Evolutionary conservation across 1,140 invertebrate species (phyloP), one percentile per base, ranked within the genome.

Genomic region (Zaprionus davidi): DNA sequence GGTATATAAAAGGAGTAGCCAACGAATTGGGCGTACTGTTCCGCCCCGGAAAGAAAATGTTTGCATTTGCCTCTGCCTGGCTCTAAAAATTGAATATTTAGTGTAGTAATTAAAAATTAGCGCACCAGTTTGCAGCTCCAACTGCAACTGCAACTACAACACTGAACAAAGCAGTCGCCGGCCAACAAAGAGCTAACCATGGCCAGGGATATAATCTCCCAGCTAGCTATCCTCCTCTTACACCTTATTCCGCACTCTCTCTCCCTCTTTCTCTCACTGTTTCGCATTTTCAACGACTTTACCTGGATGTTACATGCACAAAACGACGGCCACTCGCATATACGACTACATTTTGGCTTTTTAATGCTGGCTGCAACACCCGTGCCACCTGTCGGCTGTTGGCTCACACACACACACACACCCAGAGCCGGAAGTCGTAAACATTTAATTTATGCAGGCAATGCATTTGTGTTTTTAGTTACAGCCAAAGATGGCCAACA

Each of bases 61-160:
- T 81, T 73, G 71, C 71, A 51, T 60, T 76, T 67, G 74, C 56
- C 56, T 73, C 38, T 83, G 84, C 67, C 74, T 63, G 72, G 71
- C 78, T 82, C 85, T 88, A 88, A 88, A 90, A 90, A 90, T 90
- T 90, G 85, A 88, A 88, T 88, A 88, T 88, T 88, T 88, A 88
- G 85, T 90, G 81, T 82, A 72, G 85, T 88, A 88, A 88, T 88
- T 88, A 88, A 88, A 88, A 88, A 88, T 88, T 88, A 88, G 85
- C 85, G 79, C 81, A 69, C 76, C 82, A 49, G 17, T 20, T 20
- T 49, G 6, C 44, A 49, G 17, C 44, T 49, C 3, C 15, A 41
- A 41, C 44, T 68, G 63, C 36, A 71, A 59, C 68, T 71, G 36
- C 58, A 17, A 55, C 46, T 34, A 17, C 31, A 26, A 66, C 71